Evolutionary conservation across 2,797 vertebrate genomes (phyloP), one percentile per base, ranked within the genome.

Genomic region (Discoglossus pictus): DNA sequence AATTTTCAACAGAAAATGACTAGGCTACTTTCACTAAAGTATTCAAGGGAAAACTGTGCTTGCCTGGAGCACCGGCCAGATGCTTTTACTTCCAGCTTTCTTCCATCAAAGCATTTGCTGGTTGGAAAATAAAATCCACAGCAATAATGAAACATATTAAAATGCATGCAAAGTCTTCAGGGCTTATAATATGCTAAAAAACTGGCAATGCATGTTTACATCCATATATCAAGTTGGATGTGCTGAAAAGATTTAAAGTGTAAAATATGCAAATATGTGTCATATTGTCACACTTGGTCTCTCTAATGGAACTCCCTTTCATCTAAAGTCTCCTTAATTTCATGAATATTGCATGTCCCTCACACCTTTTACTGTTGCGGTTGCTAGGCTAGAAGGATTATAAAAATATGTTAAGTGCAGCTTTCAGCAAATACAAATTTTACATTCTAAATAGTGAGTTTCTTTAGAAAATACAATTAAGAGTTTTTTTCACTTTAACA

Each of bases 61-160:
- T 80, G 88, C 88, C 86, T 82, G 79, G 74, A 86, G 88, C 85
- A 81, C 65, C 75, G 83, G 80, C 83, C 89, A 90, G 87, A 89
- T 90, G 89, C 86, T 84, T 84, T 81, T 78, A 85, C 83, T 86
- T 85, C 77, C 82, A 83, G 80, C 79, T 87, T 89, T 80, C 83
- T 86, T 85, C 87, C 83, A 88, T 89, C 86, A 88, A 94, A 96
- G 60, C 93, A 90, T 75, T 84, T 89, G 90, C 85, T 84, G 89
- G 89, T 93, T 91, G 86, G 81, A 94, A 94, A 93, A 91, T 93
- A 93, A 93, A 94, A 91, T 93, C 90, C 92, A 91, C 92, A 90
- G 92, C 89, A 92, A 92, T 94, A 93, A 90, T 87, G 86, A 89
- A 90, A 92, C 91, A 91, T 94, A 93, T 93, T 92, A 92, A 95